Conservation (phyloP, 2,113 vertebrate genomes). For the Microcebus jonahi region DNA sequence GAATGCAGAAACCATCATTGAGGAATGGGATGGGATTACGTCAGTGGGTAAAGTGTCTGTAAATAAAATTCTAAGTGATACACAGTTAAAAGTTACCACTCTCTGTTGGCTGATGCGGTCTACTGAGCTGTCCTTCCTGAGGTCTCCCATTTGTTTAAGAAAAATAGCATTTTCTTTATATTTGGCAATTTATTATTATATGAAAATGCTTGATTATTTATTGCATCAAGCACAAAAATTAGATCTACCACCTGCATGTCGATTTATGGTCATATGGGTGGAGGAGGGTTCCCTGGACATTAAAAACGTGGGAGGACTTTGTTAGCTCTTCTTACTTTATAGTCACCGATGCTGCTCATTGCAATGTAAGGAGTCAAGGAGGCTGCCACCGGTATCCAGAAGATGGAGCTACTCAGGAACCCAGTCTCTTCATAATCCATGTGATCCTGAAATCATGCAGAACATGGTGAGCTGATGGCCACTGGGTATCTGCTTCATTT, state of each 20-base stretch:
- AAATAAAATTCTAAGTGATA: not conserved
- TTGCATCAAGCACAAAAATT: not conserved
- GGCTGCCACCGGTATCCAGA: conserved; percentile 70
- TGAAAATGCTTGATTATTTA: not conserved
- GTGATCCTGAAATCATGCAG: conserved; percentile 29
- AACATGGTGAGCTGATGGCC: not conserved
- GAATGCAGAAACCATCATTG: not conserved
- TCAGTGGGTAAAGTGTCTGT: too few species aligned
- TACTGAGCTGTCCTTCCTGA: not conserved
- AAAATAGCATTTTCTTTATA: not conserved
- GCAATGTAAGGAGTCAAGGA: conserved; percentile 90
- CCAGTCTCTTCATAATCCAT: not conserved
- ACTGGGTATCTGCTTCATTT: not conserved
- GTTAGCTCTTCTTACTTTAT: conserved; percentile 83
- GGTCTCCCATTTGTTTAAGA: not conserved
- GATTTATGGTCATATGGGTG: not conserved
- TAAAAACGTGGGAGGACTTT: not conserved
- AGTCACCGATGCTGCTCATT: conserved; percentile 90
- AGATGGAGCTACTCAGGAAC: not conserved
- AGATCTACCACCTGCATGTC: not conserved
- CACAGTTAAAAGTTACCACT: not conserved
- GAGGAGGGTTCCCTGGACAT: not conserved
- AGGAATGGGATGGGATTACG: not conserved
- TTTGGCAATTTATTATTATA: not conserved
- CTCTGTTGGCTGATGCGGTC: not conserved